These are phyloP conservation scores for Drosophila ercepeae DNA, from an alignment of 1,140 invertebrate genomes.

Conservation along the genomic window DNA sequence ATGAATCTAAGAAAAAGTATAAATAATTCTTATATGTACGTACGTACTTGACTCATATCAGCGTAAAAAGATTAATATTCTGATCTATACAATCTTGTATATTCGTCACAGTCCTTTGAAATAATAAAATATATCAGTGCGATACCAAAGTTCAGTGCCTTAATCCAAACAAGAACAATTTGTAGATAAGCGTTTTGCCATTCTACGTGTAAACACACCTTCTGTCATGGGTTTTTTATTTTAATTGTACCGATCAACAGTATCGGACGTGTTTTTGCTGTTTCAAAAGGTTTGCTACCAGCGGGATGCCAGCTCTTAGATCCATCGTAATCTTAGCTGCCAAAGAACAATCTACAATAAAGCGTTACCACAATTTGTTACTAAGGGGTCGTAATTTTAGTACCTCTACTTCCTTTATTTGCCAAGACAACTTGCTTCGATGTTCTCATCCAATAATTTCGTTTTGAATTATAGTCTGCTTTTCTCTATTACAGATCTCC, in stretches of 20 bases:
- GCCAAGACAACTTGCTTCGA: neutral
- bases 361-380: constrained; percentile 2
- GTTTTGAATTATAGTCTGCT: neutral
- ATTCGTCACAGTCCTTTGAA: constrained; percentile 17
- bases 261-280: constrained; percentile 24
- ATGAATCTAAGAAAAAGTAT: too few relatives aligned
- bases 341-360: neutral
- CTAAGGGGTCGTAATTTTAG: neutral
- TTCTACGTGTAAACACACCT: neutral
- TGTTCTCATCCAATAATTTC: constrained; percentile 8
- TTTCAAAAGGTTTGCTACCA: constrained; percentile 19
- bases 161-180: constrained; percentile 40
- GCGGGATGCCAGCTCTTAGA: neutral
- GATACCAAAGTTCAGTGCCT: constrained; percentile 65
- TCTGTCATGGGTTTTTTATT: constrained; percentile 28
- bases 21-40: neutral
- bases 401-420: too few relatives aligned
- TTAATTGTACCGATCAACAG: neutral
- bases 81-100: constrained; percentile 28
- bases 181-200: constrained; percentile 42
- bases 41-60: constrained; percentile 7
- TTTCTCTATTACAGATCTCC: neutral
- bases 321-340: neutral
- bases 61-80: neutral
- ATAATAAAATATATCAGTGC: constrained; percentile 39